Evolutionary conservation across 2,113 vertebrate species (phyloP).

Genomic region (Thinocorus orbignyianus): DNA sequence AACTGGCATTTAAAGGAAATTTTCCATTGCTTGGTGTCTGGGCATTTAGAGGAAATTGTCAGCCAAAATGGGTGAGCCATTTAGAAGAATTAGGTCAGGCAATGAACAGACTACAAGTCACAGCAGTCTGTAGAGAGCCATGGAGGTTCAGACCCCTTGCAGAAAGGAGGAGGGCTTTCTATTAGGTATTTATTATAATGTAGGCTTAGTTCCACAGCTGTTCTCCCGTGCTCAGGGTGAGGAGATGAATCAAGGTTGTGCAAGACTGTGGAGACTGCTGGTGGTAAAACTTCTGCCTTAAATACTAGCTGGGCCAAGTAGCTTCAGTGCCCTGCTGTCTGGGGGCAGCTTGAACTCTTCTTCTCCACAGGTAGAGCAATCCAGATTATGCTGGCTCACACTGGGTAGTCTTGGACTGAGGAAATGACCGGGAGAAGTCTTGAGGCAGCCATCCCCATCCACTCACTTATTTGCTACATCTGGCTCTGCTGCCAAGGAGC

Average conservation of each 20-base stretch:
- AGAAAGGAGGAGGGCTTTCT: neutral
- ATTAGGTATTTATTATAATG: neutral
- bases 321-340: neutral
- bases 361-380: neutral
- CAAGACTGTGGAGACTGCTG: fast-evolving
- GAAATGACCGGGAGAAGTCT: neutral
- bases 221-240: neutral
- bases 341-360: neutral
- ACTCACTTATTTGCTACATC: neutral
- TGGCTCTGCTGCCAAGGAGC: neutral
- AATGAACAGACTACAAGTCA: neutral
- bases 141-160: neutral
- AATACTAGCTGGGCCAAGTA: neutral
- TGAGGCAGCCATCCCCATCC: neutral
- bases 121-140: neutral
- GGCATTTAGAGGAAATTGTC: constrained; percentile 20
- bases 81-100: constrained; percentile 22
- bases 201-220: neutral
- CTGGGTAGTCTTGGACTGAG: neutral
- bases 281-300: neutral
- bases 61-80: constrained; percentile 23
- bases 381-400: neutral
- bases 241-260: neutral
- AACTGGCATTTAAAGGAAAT: constrained; percentile 42
- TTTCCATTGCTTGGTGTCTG: constrained; percentile 50